Evolutionary conservation across 2,797 vertebrate genomes (phyloP), one percentile per base, ranked within the genome.

Genomic region (Crenuchus spilurus): DNA sequence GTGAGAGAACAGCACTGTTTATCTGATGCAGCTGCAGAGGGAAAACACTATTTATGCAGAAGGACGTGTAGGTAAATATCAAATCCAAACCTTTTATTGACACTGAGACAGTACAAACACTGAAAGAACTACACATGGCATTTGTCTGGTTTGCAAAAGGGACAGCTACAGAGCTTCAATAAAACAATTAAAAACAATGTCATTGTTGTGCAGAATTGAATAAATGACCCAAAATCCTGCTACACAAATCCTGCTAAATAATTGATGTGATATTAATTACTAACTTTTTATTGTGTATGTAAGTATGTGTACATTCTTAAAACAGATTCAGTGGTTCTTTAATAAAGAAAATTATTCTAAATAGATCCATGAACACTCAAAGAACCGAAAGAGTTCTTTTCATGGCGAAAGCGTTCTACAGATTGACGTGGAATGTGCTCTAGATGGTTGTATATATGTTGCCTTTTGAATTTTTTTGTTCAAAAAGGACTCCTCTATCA

Each of bases 11-110:
- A 33, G 4, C 3, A 16, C 55, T 20, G 22, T 39, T 49, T 73
- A 30, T 55, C 8, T 62, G 22, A 68, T 37, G 3, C 41, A 14
- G 65, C 44, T 33, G 33, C 35, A 46, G 26, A 57, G 58, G n/a
- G 46, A 46, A 42, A 46, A 18, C 48, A 30, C 24, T 11, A 26
- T 49, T 35, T 49, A 46, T 28, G 14, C 26, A n/a, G 20, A 13
- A n/a, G 24, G 31, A 39, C 31, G 41, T 52, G 39, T 9, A 1
- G 24, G 41, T 30, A 58, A 66, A 67, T 58, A 58, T 35, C 62
- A 22, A 58, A 48, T 28, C 55, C 52, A 58, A 67, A 60, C 18
- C 18, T 9, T 66, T 37, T 55, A 55, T 55, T 10, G 20, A 31
- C 26, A 55, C 28, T 11, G 31, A 7, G 16, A 24, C 14, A 41